Evolutionary conservation across 2,797 vertebrate genomes (phyloP).

Genomic region (Hafferia zeledoni): DNA sequence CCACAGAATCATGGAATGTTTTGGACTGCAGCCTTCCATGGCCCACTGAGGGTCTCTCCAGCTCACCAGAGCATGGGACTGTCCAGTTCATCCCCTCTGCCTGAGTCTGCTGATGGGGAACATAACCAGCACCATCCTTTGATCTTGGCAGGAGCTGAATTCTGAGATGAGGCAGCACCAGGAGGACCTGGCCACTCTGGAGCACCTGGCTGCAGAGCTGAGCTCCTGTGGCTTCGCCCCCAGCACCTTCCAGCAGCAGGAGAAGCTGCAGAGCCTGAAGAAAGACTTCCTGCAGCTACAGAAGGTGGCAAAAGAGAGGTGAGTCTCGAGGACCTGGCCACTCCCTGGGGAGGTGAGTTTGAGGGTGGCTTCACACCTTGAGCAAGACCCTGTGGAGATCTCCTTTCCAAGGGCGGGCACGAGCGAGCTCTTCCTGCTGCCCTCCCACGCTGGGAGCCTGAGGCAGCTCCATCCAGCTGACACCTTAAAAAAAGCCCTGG

Average conservation of each 20-base stretch:
- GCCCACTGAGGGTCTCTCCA: not conserved
- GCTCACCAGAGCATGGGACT: rapidly evolving
- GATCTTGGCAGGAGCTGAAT: slow-evolving; percentile 84
- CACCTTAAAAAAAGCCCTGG: slow-evolving; percentile 41
- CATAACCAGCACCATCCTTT: not conserved
- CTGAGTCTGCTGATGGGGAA: not conserved
- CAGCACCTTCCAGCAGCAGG: slow-evolving; percentile 79
- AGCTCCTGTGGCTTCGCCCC: slow-evolving; percentile 78
- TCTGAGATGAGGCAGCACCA: slow-evolving; percentile 88
- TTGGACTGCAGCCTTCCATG: not conserved
- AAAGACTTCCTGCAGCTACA: slow-evolving; percentile 87
- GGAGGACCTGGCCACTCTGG: slow-evolving; percentile 84
- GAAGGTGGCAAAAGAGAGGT: slow-evolving; percentile 86
- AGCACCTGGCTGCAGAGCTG: slow-evolving; percentile 83
- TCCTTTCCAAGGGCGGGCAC: not conserved
- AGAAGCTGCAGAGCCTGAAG: slow-evolving; percentile 83
- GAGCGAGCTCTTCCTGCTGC: not conserved
- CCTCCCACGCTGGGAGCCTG: not conserved
- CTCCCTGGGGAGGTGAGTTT: not conserved
- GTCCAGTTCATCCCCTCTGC: not conserved
- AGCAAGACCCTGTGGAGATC: not conserved
- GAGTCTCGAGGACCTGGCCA: not conserved
- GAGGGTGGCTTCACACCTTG: rapidly evolving
- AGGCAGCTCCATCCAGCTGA: slow-evolving; percentile 50
- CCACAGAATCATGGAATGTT: not conserved